phyloP scores from a whole-genome alignment of 2,113 vertebrate species.

The Channa argus region DNA sequence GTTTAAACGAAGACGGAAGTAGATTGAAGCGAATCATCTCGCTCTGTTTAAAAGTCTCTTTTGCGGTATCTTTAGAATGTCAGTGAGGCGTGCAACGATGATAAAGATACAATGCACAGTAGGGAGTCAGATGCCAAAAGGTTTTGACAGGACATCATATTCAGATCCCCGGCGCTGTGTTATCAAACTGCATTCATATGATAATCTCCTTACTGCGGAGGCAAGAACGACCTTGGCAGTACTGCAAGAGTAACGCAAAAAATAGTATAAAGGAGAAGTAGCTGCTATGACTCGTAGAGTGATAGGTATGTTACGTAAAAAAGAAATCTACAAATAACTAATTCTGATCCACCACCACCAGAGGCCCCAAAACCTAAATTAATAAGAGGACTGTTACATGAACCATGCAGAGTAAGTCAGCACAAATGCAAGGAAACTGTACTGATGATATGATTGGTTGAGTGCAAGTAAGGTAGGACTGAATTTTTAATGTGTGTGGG shows the following conservation, averaged over 20 bases:
- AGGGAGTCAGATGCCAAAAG: neutral
- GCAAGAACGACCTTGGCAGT: no score
- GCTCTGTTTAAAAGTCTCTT: neutral
- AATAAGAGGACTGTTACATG: neutral
- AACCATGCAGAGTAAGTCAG: neutral
- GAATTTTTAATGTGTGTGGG: constrained; percentile 45
- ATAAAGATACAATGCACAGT: neutral
- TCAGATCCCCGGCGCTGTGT: neutral
- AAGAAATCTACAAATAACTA: no score
- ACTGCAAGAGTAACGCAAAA: neutral
- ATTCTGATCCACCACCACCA: neutral
- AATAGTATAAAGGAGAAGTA: no score
- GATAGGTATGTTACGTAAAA: no score
- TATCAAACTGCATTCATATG: neutral
- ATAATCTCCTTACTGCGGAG: neutral
- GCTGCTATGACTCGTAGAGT: no score
- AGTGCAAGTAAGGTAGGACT: constrained; percentile 42
- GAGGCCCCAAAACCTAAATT: neutral
- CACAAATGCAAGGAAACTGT: constrained; percentile 1
- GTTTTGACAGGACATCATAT: neutral
- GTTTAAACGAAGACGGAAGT: constrained; percentile 43
- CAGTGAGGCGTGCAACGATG: constrained; percentile 20
- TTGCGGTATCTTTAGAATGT: constrained; percentile 18
- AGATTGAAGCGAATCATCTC: neutral
- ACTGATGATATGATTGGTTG: constrained; percentile 53